Evolutionary conservation across 2,797 vertebrate species (phyloP).

Genomic region (Syndactyla subalaris): DNA sequence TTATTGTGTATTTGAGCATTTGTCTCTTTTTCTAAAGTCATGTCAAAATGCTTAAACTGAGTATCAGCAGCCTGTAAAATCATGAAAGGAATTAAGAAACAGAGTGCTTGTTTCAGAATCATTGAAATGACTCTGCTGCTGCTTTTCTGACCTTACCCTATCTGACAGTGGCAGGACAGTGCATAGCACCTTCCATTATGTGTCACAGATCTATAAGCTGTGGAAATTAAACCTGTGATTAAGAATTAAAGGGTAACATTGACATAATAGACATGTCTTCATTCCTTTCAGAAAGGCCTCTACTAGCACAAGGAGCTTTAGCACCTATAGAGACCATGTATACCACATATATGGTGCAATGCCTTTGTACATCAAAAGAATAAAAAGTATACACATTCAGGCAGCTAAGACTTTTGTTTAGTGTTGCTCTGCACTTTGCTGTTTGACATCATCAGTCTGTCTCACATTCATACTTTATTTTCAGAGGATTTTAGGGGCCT

Average conservation of each 20-base stretch:
- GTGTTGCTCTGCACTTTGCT: not conserved
- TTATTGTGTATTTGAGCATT: conserved; percentile 1
- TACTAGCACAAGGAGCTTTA: not conserved
- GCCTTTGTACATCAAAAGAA: not conserved
- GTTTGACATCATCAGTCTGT: not conserved
- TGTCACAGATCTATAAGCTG: not conserved
- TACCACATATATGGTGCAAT: not conserved
- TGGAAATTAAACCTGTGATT: not conserved
- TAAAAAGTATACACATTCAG: not conserved
- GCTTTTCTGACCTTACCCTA: not conserved
- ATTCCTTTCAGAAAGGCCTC: not conserved
- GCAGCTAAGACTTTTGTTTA: not conserved
- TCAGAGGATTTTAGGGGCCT: conserved; percentile 56
- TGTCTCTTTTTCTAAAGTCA: not conserved
- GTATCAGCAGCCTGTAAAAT: not conserved
- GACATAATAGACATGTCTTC: not conserved
- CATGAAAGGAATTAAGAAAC: not conserved
- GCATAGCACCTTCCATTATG: not conserved
- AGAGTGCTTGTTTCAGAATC: not conserved
- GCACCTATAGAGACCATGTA: not conserved
- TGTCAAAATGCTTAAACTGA: conserved; percentile 4
- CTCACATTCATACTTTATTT: conserved; percentile 52
- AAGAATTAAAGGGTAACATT: not conserved
- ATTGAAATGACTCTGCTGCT: not conserved
- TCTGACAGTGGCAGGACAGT: not conserved